phyloP scores from a whole-genome alignment of 2,888 invertebrate genomes.

The Eucera pruinosa region DNA sequence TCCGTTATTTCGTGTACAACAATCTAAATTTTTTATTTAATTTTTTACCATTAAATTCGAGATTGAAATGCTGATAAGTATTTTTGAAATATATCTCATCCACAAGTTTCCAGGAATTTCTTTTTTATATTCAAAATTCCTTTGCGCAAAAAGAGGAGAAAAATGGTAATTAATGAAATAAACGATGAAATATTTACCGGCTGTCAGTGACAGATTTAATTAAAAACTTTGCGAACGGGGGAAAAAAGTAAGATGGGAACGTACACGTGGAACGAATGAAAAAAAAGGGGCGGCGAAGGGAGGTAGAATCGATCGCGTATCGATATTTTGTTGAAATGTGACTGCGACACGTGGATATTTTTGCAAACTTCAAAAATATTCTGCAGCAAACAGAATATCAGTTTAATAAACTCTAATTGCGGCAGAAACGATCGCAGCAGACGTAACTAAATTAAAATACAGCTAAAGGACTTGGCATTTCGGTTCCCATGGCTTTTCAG shows the following conservation, averaged over 20 bases:
- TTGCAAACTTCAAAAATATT: too few species aligned
- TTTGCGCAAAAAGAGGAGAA: too few species aligned
- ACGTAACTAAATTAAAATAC: constrained; percentile 24
- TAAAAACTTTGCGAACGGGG: constrained; percentile 19
- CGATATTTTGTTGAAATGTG: not conserved
- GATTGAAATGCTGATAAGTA: too few species aligned
- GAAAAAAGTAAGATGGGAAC: not conserved
- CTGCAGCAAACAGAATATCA: not conserved
- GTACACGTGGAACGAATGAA: not conserved
- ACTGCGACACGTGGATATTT: not conserved
- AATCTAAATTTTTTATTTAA: too few species aligned
- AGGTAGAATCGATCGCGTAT: not conserved
- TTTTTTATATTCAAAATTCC: too few species aligned
- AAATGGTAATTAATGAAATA: not conserved
- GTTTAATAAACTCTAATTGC: constrained; percentile 2
- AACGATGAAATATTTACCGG: constrained; percentile 5
- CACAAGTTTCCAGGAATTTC: too few species aligned
- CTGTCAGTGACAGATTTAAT: constrained; percentile 28
- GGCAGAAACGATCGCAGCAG: not conserved
- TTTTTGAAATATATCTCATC: too few species aligned
- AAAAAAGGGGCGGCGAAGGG: not conserved
- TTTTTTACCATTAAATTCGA: too few species aligned
- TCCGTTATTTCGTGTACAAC: too few species aligned
- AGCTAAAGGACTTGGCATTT: not conserved
- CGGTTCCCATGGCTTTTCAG: not conserved